Conservation (phyloP, 2,113 vertebrate species). For the Sapajus apella region DNA sequence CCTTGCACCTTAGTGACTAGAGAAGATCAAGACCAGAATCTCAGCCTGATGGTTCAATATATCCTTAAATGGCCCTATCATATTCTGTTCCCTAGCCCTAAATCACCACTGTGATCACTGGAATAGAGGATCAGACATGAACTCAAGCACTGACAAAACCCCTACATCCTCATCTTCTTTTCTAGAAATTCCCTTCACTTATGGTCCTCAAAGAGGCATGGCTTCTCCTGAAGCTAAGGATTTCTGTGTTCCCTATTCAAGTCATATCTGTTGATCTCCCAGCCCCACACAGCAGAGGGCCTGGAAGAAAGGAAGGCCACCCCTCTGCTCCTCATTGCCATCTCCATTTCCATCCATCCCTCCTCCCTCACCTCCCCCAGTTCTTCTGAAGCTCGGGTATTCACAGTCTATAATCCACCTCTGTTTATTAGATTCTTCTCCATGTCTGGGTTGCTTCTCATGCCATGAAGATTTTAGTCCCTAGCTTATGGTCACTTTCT, state of each 20-base stretch:
- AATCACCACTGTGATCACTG: not conserved
- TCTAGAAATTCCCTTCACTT: not conserved
- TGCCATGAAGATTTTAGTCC: not conserved
- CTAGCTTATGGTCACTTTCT: not conserved
- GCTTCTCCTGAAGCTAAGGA: not conserved
- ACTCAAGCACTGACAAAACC: not conserved
- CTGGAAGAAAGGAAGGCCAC: not conserved
- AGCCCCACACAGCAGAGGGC: not conserved
- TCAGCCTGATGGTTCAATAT: not conserved
- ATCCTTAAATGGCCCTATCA: not conserved
- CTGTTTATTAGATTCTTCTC: not conserved
- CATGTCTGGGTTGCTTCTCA: not conserved
- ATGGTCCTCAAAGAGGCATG: not conserved
- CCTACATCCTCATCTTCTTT: not conserved
- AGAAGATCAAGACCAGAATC: not conserved
- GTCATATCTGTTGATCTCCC: not conserved
- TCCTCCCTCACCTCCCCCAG: not conserved
- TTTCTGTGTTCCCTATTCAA: not conserved
- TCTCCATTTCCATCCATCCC: not conserved
- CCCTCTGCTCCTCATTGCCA: not conserved
- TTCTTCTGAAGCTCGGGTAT: not conserved
- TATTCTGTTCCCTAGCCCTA: not conserved
- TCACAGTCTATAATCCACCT: not conserved
- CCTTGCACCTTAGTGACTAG: not conserved
- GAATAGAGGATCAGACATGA: not conserved